These are phyloP conservation scores for Gymnarchus niloticus DNA, from an alignment of 2,113 vertebrate genomes.

Conservation along the genomic window DNA sequence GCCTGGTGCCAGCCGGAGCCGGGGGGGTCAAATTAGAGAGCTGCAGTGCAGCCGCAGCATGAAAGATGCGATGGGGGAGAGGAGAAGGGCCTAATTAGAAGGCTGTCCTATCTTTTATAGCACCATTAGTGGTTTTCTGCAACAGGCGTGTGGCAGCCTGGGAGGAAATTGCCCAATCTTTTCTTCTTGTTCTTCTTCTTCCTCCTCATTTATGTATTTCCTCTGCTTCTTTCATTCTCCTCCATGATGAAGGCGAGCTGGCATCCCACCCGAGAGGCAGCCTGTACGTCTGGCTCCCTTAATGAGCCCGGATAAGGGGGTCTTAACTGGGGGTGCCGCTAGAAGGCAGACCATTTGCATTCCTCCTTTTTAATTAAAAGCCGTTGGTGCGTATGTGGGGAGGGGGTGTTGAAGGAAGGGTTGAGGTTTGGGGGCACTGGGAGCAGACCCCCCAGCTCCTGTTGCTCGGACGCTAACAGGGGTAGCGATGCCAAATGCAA, in stretches of 20 bases:
- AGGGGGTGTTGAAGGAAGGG: not conserved
- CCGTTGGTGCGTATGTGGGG: slow-evolving; percentile 12
- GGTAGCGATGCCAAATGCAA: not conserved
- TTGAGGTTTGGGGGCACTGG: not conserved
- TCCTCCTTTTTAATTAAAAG: slow-evolving; percentile 43
- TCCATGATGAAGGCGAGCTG: slow-evolving; percentile 11
- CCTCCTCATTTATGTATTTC: slow-evolving; percentile 15
- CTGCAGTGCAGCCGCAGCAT: slow-evolving; percentile 14
- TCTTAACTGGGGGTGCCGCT: slow-evolving; percentile 41
- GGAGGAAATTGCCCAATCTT: slow-evolving; percentile 40
- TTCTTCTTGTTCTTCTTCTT: slow-evolving; percentile 16
- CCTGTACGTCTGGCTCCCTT: slow-evolving; percentile 25
- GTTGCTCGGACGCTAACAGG: not conserved
- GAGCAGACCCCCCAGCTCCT: not conserved
- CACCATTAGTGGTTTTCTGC: slow-evolving; percentile 43
- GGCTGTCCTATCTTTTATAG: slow-evolving; percentile 47
- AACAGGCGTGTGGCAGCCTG: slow-evolving; percentile 28
- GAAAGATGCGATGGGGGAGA: slow-evolving; percentile 13
- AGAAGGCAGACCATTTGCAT: slow-evolving; percentile 46
- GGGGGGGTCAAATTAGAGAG: slow-evolving; percentile 42
- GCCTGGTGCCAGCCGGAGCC: slow-evolving; percentile 21
- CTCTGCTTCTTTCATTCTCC: slow-evolving; percentile 7
- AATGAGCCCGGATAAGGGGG: slow-evolving; percentile 42
- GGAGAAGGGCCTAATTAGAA: slow-evolving; percentile 41
- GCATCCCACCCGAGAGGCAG: slow-evolving; percentile 20